These are phyloP conservation scores for Scomber scombrus DNA, from an alignment of 2,113 vertebrate genomes.

Conservation along the genomic window DNA sequence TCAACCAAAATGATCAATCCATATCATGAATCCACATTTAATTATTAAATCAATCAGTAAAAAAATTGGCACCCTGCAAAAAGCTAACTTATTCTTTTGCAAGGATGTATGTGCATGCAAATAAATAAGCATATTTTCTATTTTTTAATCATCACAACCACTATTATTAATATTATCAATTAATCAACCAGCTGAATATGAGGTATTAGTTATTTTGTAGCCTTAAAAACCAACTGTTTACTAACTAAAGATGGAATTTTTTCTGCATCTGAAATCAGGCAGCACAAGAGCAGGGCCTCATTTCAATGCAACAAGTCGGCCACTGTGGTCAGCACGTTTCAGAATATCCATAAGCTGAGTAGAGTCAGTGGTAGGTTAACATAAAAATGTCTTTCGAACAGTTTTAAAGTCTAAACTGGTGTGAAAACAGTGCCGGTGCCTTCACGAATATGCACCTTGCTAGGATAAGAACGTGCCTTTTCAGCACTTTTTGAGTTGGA, in stretches of 20 bases:
- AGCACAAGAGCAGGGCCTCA: background rate
- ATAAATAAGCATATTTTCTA: background rate
- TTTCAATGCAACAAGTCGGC: slow-evolving; percentile 45
- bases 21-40: too few species aligned
- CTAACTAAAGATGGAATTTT: background rate
- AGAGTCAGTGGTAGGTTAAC: background rate
- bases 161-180: background rate
- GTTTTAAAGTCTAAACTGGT: too few species aligned
- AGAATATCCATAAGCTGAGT: background rate
- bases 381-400: background rate
- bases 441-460: background rate
- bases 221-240: background rate
- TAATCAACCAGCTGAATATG: background rate
- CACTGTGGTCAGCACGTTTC: background rate
- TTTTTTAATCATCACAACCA: background rate
- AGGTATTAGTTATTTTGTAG: background rate
- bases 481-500: slow-evolving; percentile 54
- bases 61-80: too few species aligned
- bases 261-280: background rate
- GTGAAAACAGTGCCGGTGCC: background rate
- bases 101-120: background rate
- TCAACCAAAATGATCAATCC: too few species aligned
- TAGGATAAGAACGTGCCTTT: slow-evolving; percentile 36
- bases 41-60: too few species aligned
- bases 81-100: too few species aligned